Percentiles rank a stretch among this genome's conserved stretches.
phyloP scores from a whole-genome alignment of 2,113 vertebrate genomes.

The Azemiops feae region DNA sequence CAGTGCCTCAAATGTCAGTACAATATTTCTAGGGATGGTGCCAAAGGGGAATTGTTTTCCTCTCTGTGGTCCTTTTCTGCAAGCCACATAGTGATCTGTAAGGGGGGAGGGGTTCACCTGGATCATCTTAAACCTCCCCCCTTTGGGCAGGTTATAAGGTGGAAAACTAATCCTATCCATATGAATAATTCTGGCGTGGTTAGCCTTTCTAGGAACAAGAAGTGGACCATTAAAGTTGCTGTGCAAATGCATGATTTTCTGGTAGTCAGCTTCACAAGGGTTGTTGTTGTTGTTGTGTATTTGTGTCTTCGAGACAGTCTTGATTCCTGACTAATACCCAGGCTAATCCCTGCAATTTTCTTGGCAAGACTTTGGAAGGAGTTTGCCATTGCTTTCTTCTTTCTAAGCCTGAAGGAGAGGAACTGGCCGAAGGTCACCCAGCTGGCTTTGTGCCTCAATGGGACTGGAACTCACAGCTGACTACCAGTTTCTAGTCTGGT shows the following conservation, averaged over 20 bases:
- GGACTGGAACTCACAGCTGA: not conserved
- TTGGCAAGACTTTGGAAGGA: not conserved
- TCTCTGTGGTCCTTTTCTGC: conserved; percentile 12
- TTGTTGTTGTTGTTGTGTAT: not conserved
- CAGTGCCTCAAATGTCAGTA: not conserved
- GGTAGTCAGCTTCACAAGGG: not conserved
- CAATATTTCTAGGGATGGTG: conserved; percentile 51
- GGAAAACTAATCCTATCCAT: no score
- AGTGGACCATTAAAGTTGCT: not conserved
- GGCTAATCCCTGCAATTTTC: not conserved
- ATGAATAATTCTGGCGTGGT: not conserved
- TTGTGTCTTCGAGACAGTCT: not conserved
- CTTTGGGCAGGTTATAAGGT: not conserved
- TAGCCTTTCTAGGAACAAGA: not conserved
- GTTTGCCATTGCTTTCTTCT: not conserved
- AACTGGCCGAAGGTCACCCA: not conserved
- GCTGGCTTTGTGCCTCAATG: not conserved
- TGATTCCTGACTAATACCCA: not conserved
- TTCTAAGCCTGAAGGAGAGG: not conserved
- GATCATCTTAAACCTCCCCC: not conserved
- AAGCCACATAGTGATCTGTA: not conserved
- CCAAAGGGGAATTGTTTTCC: conserved; percentile 29
- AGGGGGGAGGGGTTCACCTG: not conserved
- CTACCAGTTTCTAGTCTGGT: not conserved
- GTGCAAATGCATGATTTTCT: not conserved